Evolutionary conservation across 2,113 vertebrate genomes (phyloP).

Genomic region (Pipra filicauda): DNA sequence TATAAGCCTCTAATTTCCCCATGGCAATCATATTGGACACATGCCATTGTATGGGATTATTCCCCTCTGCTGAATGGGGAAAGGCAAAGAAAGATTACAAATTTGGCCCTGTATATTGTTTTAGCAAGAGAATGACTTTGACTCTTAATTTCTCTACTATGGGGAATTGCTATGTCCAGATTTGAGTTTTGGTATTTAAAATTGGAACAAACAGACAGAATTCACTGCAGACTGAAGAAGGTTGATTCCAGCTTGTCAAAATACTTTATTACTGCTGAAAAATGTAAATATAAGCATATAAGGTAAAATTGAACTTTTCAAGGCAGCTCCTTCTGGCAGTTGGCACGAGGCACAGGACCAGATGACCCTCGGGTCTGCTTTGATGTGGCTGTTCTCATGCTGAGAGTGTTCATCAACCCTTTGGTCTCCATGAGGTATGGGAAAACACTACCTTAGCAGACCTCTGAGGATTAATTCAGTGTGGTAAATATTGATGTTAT

Average conservation of each 20-base stretch:
- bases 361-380: neutral
- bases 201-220: neutral
- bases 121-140: neutral
- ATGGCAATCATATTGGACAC: neutral
- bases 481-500: neutral
- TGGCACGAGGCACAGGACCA: neutral
- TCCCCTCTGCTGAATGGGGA: neutral
- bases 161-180: neutral
- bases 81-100: neutral
- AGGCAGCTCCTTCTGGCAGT: neutral
- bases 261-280: neutral
- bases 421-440: neutral
- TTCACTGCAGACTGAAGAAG: neutral
- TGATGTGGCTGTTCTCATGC: neutral
- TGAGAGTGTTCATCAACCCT: neutral
- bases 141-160: neutral
- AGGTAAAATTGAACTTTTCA: neutral
- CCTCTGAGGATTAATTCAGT: neutral
- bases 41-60: neutral
- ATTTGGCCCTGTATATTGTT: neutral
- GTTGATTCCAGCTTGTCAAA: neutral
- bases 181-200: neutral
- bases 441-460: neutral
- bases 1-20: neutral
- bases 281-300: neutral